Percentiles rank a stretch among this genome's conserved stretches.
These are phyloP conservation scores for Solea solea DNA, from an alignment of 2,113 vertebrate genomes.

Conservation along the genomic window DNA sequence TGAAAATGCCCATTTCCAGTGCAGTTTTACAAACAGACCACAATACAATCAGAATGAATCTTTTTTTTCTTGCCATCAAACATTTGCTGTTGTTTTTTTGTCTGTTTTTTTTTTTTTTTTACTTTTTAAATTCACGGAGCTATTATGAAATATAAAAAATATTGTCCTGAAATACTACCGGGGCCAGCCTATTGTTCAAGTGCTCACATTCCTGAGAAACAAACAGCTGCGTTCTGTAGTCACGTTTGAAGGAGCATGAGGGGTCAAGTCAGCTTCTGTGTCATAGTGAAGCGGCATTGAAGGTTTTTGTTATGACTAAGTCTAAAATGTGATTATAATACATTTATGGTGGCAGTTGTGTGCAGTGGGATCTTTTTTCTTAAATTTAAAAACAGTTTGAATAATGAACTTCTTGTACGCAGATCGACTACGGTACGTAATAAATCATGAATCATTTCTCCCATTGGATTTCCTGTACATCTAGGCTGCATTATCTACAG, in stretches of 20 bases:
- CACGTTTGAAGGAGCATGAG: conserved; percentile 32
- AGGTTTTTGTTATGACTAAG: conserved; percentile 30
- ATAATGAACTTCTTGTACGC: conserved; percentile 16
- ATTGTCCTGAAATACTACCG: conserved; percentile 60
- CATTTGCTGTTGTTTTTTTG: conserved; percentile 1
- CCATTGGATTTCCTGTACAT: conserved; percentile 22
- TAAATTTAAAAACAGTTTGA: conserved; percentile 29
- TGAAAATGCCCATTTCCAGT: conserved; percentile 31
- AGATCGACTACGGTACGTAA: conserved; percentile 7
- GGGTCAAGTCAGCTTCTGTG: conserved; percentile 14
- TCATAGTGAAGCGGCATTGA: conserved; percentile 14
- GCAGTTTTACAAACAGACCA: conserved; percentile 34
- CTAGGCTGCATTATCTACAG: background rate
- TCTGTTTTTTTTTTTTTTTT: conserved; percentile 7
- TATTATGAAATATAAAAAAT: conserved; percentile 63
- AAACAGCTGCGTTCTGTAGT: conserved; percentile 66
- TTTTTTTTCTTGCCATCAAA: conserved; percentile 25
- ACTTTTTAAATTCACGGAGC: conserved; percentile 47
- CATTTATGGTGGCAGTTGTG: conserved; percentile 55
- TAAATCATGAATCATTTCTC: conserved; percentile 19
- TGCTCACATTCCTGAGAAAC: conserved; percentile 78
- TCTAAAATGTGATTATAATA: conserved; percentile 9
- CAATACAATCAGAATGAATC: conserved; percentile 53
- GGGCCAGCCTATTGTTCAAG: conserved; percentile 61
- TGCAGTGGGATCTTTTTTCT: conserved; percentile 25